A percentile compares a stretch with the other conserved stretches of the same genome.
These are phyloP conservation scores for Buteo buteo DNA, from an alignment of 2,113 vertebrate species.

Conservation along the genomic window DNA sequence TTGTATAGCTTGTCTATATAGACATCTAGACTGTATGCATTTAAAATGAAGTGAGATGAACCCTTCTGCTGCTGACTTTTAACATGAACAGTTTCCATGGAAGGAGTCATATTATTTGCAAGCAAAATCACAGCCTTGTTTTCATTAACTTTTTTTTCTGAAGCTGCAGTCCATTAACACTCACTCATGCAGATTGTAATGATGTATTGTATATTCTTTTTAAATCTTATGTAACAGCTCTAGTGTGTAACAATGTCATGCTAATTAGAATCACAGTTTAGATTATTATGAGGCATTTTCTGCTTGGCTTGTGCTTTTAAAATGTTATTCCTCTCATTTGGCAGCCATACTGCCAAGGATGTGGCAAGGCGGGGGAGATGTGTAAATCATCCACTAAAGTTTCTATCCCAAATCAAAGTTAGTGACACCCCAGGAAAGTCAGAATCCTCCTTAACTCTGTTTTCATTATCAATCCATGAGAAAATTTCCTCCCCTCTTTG, in stretches of 20 bases:
- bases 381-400: not conserved
- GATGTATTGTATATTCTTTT: constrained; percentile 2
- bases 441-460: not conserved
- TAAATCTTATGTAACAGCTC: constrained; percentile 20
- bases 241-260: not conserved
- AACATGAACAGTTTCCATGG: not conserved
- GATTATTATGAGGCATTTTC: not conserved
- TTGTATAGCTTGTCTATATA: not conserved
- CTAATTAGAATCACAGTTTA: constrained; percentile 32
- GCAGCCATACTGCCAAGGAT: not conserved
- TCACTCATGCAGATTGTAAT: constrained; percentile 11
- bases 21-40: not conserved
- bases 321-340: constrained; percentile 2
- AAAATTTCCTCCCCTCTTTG: not conserved
- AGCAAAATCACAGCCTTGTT: constrained; percentile 29
- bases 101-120: not conserved
- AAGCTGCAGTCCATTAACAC: constrained; percentile 30
- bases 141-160: not conserved
- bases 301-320: not conserved
- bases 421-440: not conserved
- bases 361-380: not conserved
- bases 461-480: not conserved
- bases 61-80: not conserved
- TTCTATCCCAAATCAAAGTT: not conserved
- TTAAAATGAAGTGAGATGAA: not conserved